phyloP scores from a whole-genome alignment of 2,888 invertebrate species.

The Osmoderma eremita region DNA sequence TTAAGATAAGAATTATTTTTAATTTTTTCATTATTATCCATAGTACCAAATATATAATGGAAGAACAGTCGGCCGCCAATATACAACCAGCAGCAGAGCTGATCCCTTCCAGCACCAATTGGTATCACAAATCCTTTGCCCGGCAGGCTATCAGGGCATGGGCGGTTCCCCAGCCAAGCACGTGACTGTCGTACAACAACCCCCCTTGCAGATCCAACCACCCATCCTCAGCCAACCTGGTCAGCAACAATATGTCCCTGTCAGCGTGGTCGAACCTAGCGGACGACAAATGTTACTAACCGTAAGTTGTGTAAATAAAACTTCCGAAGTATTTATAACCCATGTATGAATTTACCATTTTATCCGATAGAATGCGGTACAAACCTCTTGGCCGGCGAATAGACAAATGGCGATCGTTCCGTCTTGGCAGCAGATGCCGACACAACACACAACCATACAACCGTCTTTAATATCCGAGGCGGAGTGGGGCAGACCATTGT shows the following conservation, averaged over 20 bases:
- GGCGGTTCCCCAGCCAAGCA: conserved; percentile 76
- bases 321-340: neutral
- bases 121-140: conserved; percentile 93
- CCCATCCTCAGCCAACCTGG: conserved; percentile 83
- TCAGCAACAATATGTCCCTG: conserved; percentile 92
- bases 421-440: conserved; percentile 84
- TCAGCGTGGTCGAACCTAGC: conserved; percentile 90
- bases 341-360: conserved; percentile 38
- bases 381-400: conserved; percentile 76
- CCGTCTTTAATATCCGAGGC: conserved; percentile 71
- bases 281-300: conserved; percentile 83
- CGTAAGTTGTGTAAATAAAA: conserved; percentile 58
- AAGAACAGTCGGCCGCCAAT: conserved; percentile 76
- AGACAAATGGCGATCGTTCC: conserved; percentile 86
- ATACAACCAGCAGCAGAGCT: conserved; percentile 71
- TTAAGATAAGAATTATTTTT: no score
- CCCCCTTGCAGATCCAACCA: conserved; percentile 80
- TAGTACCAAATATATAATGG: conserved; percentile 87
- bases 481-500: conserved; percentile 78
- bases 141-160: conserved; percentile 84
- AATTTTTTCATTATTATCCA: no score
- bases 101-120: conserved; percentile 91
- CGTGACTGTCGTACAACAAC: conserved; percentile 75
- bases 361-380: conserved; percentile 68
- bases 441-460: conserved; percentile 70